Conservation (phyloP, 1,140 invertebrate species). For the Leptinotarsa lineolata region DNA sequence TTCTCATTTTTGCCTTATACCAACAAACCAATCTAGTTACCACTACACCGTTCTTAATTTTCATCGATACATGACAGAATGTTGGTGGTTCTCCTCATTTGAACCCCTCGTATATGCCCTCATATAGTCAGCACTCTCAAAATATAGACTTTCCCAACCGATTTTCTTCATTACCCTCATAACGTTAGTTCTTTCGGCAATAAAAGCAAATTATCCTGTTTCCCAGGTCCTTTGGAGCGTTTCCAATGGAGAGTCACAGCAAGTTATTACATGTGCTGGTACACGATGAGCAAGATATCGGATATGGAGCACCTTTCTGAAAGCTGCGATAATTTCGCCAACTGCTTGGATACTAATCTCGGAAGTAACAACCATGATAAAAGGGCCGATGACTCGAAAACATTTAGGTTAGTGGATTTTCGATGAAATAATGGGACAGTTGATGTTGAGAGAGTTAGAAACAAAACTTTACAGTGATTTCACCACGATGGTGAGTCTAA, state of each 20-base stretch:
- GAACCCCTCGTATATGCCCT: no score
- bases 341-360: conserved; percentile 58
- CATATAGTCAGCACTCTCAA: neutral
- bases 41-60: no score
- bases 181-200: neutral
- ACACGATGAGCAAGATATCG: conserved; percentile 62
- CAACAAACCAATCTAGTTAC: no score
- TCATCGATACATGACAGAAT: no score
- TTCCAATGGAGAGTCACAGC: conserved; percentile 67
- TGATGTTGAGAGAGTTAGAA: no score
- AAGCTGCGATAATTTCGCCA: conserved; percentile 65
- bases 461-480: no score
- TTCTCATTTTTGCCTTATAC: no score
- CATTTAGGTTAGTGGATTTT: conserved; percentile 45
- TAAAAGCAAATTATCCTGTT: neutral
- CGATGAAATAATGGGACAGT: neutral
- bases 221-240: conserved; percentile 50
- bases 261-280: conserved; percentile 71
- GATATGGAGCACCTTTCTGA: conserved; percentile 60
- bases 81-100: no score
- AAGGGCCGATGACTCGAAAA: conserved; percentile 60
- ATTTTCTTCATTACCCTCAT: neutral
- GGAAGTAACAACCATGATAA: conserved; percentile 58
- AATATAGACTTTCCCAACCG: neutral
- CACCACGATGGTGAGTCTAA: neutral